Percentiles rank a stretch among this genome's conserved stretches.
phyloP scores from a whole-genome alignment of 2,113 vertebrate species.

The Psammodynastes pulverulentus region DNA sequence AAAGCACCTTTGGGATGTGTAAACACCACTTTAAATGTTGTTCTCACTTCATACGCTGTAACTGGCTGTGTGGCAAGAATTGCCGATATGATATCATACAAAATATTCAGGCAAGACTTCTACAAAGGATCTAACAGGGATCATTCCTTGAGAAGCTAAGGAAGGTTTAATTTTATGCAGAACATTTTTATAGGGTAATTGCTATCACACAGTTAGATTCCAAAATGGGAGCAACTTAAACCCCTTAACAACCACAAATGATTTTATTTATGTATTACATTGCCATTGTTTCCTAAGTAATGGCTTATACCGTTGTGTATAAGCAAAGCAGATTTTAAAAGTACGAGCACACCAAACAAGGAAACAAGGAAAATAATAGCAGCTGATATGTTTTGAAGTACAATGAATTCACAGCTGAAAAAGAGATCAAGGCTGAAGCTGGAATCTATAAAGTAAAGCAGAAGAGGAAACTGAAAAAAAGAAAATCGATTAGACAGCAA shows the following conservation, averaged over 20 bases:
- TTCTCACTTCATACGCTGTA: background rate
- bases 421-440: background rate
- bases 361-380: background rate
- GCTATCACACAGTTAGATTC: background rate
- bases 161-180: background rate
- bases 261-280: constrained; percentile 8
- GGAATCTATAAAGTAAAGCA: background rate
- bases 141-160: background rate
- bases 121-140: background rate
- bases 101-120: background rate
- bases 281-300: constrained; percentile 8
- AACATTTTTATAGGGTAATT: background rate
- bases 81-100: background rate
- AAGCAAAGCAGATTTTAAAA: background rate
- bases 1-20: background rate
- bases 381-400: background rate
- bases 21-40: background rate
- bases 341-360: background rate
- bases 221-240: background rate
- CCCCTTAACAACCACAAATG: background rate
- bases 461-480: background rate
- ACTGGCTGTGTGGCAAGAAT: background rate
- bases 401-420: background rate
- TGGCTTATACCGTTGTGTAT: background rate
- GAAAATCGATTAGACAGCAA: background rate